Conservation (phyloP, 2,113 vertebrate genomes). For the Burhinus oedicnemus region DNA sequence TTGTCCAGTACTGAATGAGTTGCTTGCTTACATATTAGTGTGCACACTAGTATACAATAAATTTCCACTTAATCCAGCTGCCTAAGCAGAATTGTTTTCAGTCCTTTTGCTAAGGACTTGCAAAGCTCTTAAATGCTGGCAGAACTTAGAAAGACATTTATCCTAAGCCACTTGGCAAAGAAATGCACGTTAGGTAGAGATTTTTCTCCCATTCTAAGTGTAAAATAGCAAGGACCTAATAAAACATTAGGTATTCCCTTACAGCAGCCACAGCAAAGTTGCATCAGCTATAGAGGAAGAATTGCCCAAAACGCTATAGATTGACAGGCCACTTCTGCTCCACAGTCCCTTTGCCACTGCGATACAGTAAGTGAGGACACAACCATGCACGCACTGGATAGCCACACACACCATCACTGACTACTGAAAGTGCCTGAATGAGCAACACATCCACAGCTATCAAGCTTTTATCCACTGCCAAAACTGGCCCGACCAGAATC, state of each 20-base stretch:
- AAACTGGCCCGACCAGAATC: neutral
- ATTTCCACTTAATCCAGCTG: neutral
- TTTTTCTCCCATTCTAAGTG: neutral
- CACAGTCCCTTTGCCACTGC: neutral
- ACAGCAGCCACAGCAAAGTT: neutral
- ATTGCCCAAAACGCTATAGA: neutral
- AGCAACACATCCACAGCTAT: neutral
- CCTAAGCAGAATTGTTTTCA: neutral
- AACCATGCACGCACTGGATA: accelerated
- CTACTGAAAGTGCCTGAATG: neutral
- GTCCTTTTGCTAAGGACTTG: neutral
- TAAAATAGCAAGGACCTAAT: neutral
- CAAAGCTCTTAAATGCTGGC: neutral
- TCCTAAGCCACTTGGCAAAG: neutral
- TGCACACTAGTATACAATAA: neutral
- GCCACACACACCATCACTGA: neutral
- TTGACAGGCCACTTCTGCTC: neutral
- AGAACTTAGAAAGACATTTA: neutral
- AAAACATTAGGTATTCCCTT: neutral
- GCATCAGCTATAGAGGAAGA: neutral
- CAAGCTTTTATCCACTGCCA: neutral
- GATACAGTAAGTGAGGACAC: neutral
- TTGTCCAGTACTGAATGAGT: neutral
- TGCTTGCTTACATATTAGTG: neutral
- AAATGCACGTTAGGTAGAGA: neutral